Evolutionary conservation across 64 coral and sea anemone genomes (phyloP).

Genomic region (Stichodactyla helianthus): DNA sequence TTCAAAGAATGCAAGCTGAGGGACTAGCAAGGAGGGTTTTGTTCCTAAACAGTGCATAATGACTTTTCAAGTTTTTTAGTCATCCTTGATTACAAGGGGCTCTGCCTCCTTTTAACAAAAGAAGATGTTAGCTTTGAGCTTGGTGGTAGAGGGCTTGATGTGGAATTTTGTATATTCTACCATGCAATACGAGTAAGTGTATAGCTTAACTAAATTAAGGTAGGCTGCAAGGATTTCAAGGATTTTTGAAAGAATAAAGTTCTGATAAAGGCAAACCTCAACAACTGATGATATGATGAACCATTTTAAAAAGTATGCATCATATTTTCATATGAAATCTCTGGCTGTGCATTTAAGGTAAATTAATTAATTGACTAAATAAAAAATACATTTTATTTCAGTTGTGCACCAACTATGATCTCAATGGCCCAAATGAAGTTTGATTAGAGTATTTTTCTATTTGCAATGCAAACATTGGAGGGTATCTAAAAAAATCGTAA

Average conservation of each 20-base stretch:
- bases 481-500: not conserved
- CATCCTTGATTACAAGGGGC: slow-evolving; percentile 44
- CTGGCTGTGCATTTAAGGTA: not conserved
- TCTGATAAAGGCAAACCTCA: too few relatives aligned
- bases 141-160: slow-evolving; percentile 19
- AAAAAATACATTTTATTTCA: not conserved
- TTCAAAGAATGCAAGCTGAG: too few relatives aligned
- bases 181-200: slow-evolving; percentile 38
- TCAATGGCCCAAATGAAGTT: not conserved
- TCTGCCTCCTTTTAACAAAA: not conserved
- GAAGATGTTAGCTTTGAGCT: slow-evolving; percentile 6
- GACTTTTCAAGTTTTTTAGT: slow-evolving; percentile 7
- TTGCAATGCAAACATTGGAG: slow-evolving; percentile 1
- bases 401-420: not conserved
- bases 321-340: not conserved
- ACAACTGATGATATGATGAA: too few relatives aligned
- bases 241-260: too few relatives aligned
- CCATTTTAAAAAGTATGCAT: too few relatives aligned
- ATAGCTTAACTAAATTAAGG: not conserved
- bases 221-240: too few relatives aligned
- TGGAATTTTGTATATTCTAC: slow-evolving; percentile 44
- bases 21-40: too few relatives aligned
- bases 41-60: too few relatives aligned
- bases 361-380: not conserved
- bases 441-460: not conserved